These are phyloP conservation scores for Branchellion lobata DNA, from an alignment of 2,888 invertebrate species.

Conservation along the genomic window DNA sequence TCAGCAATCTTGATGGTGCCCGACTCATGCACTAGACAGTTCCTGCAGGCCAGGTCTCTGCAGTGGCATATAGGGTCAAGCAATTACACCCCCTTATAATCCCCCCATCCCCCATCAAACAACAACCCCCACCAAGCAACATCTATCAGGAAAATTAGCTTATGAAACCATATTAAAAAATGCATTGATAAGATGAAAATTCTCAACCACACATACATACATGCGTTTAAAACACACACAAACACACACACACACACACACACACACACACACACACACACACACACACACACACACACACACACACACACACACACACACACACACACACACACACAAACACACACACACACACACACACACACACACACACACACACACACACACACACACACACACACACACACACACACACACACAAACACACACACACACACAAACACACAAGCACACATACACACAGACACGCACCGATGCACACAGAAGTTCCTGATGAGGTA, in stretches of 20 bases:
- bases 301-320: conserved; percentile 74
- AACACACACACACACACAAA: not conserved
- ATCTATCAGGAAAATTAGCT: no score
- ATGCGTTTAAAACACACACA: no score
- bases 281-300: conserved; percentile 78
- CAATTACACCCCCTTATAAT: not conserved
- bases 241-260: conserved; percentile 68
- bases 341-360: no score
- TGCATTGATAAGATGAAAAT: no score
- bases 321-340: no score
- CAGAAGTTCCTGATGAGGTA: conserved; percentile 81
- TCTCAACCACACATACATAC: no score
- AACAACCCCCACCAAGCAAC: not conserved
- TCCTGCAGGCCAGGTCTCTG: conserved; percentile 77
- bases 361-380: no score
- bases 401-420: not conserved
- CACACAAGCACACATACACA: not conserved
- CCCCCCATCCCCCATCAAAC: not conserved
- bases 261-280: conserved; percentile 76
- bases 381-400: no score
- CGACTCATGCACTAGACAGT: conserved; percentile 76
- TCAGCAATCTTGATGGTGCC: conserved; percentile 76
- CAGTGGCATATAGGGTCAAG: conserved; percentile 47
- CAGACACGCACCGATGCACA: conserved; percentile 70
- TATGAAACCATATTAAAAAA: no score